Evolutionary conservation across 2,797 vertebrate species (phyloP).

Genomic region (Jordanella pulchra): DNA sequence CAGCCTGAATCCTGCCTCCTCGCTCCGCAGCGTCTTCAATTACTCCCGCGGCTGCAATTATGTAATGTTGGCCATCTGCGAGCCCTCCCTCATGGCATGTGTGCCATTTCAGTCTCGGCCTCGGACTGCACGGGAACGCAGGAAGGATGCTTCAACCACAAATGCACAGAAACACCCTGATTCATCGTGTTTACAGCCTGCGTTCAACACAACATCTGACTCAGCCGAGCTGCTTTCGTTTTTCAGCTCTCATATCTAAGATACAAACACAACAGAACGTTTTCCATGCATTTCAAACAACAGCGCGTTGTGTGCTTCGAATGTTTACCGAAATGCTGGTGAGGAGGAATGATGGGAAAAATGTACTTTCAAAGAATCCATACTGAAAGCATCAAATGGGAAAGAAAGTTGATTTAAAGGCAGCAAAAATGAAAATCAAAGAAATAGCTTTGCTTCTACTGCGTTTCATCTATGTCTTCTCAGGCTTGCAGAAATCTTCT

Average conservation of each 20-base stretch:
- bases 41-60: conserved; percentile 74
- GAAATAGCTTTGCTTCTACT: not conserved
- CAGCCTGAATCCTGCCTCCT: conserved; percentile 62
- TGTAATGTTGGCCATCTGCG: conserved; percentile 78
- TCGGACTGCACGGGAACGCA: conserved; percentile 41
- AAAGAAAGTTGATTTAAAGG: not conserved
- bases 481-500: not conserved
- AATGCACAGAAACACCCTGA: conserved; percentile 37
- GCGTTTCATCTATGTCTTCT: not conserved
- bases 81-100: conserved; percentile 54
- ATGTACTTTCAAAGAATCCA: not conserved
- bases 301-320: not conserved
- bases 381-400: not conserved
- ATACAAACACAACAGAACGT: not conserved
- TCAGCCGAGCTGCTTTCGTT: conserved; percentile 1
- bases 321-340: not conserved
- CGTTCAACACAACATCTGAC: conserved; percentile 24
- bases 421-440: not conserved
- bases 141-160: conserved; percentile 36
- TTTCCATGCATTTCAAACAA: too few relatives aligned
- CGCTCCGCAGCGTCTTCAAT: conserved; percentile 64
- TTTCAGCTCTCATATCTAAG: not conserved
- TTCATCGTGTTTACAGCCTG: conserved; percentile 31
- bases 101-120: conserved; percentile 55
- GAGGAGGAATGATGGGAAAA: not conserved